Evolutionary conservation across 2,888 invertebrate species (phyloP), one percentile per base, ranked within the genome.

Genomic region (Chelonus formosanus): DNA sequence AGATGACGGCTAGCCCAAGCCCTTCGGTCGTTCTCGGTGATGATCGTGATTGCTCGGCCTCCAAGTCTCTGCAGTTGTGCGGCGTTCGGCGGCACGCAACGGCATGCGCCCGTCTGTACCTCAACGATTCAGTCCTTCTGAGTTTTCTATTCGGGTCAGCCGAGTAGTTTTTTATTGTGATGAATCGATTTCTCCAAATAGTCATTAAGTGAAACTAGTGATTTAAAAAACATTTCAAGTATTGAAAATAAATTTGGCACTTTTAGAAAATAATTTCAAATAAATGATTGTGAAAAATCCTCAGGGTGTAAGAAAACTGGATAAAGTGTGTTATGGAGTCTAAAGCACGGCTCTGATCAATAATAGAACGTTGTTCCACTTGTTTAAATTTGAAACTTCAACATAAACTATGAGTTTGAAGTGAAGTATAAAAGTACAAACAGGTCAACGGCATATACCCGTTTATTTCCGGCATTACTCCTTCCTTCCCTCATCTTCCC

Each of bases 391-490:
- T 45, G 45, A 20, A 44, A 8, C 32, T 44, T 43, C 44, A 57
- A 57, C 57, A 57, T 57, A 57, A 57, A 57, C 57, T 57, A 20
- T 8, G 20, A 57, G 7, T 45, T 6, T 8, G 31, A 10, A 10
- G 48, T 20, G 7, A 47, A 35, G n/a, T 32, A 47, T 40, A 35
- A 20, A 57, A 67, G 62, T 65, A 47, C 59, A 52, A 64, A 63
- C 61, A 61, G 82, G 83, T 82, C 82, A 82, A 82, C 82, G 82
- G 77, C 81, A 78, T 73, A 70, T 68, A 69, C 67, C 69, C 73
- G 80, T 79, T 81, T 83, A 82, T 83, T 82, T 82, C 82, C 83
- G 81, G 80, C 82, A 78, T 81, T 77, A 77, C 72, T 70, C 69
- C 64, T 67, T 59, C 44, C 48, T 52, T 56, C 59, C 55, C 7